Conservation (phyloP, 2,888 invertebrate genomes). For the Chymomyza caudatula region DNA sequence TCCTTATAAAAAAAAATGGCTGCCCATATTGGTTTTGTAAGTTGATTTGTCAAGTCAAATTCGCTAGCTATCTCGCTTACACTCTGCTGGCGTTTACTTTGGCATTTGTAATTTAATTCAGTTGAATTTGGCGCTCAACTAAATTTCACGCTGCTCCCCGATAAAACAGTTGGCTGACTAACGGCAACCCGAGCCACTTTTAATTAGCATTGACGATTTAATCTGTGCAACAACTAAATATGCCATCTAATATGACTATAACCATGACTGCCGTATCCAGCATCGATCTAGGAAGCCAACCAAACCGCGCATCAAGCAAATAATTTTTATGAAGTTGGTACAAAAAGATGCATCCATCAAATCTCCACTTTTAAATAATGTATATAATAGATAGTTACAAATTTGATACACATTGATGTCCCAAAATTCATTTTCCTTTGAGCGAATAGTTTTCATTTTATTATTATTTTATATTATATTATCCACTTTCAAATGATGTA, state of each 20-base stretch:
- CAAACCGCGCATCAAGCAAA: constrained; percentile 31
- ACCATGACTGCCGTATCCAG: too few species aligned
- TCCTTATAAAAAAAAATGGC: constrained; percentile 65
- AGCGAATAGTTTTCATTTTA: too few species aligned
- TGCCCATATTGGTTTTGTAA: constrained; percentile 57
- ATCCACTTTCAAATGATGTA: too few species aligned
- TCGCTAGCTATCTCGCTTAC: constrained; percentile 29
- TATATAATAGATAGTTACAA: too few species aligned
- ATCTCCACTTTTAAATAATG: too few species aligned
- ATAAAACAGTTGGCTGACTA: constrained; percentile 8
- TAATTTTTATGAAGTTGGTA: constrained; percentile 47
- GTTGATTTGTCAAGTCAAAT: constrained; percentile 62
- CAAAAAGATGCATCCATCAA: too few species aligned
- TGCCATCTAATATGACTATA: not conserved
- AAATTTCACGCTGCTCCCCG: not conserved
- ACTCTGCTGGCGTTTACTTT: constrained; percentile 1
- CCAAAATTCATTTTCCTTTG: too few species aligned
- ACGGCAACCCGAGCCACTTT: constrained; percentile 3
- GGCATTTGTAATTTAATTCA: constrained; percentile 22
- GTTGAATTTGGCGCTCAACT: constrained; percentile 6
- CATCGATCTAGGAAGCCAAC: not conserved
- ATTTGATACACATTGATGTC: too few species aligned
- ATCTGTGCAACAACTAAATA: constrained; percentile 40
- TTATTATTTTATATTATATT: too few species aligned
- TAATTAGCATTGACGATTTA: constrained; percentile 68